Conservation (phyloP, 2,113 vertebrate species). For the Ceratotherium simum region DNA sequence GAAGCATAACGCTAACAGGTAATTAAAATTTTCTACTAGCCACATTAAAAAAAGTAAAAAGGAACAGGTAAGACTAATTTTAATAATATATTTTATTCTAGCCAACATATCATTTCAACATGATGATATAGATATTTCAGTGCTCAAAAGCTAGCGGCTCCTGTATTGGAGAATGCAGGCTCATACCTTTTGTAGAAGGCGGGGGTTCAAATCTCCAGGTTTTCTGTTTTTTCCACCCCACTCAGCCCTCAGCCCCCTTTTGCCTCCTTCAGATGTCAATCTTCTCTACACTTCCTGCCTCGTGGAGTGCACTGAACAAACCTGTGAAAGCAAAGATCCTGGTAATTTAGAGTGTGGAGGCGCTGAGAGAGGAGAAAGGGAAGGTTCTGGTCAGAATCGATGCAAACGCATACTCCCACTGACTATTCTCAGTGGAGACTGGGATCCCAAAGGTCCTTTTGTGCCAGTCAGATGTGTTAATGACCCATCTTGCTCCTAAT, state of each 20-base stretch:
- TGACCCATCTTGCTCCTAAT: neutral
- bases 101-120: neutral
- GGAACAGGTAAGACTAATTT: neutral
- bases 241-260: neutral
- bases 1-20: neutral
- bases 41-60: neutral
- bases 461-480: neutral
- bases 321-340: neutral
- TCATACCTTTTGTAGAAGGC: neutral
- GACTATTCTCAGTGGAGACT: neutral
- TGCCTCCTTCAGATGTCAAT: neutral
- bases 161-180: too few species aligned
- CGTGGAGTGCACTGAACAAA: neutral
- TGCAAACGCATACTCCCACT: accelerated
- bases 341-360: neutral
- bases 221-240: neutral
- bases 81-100: neutral
- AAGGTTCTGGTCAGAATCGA: neutral
- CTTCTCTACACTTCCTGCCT: neutral
- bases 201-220: neutral
- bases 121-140: neutral
- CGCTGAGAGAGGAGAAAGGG: neutral
- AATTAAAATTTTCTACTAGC: neutral
- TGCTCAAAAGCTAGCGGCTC: neutral
- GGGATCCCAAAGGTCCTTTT: neutral